These are phyloP conservation scores for Chascanopsetta lugubris DNA, from an alignment of 2,113 vertebrate species.

Conservation along the genomic window DNA sequence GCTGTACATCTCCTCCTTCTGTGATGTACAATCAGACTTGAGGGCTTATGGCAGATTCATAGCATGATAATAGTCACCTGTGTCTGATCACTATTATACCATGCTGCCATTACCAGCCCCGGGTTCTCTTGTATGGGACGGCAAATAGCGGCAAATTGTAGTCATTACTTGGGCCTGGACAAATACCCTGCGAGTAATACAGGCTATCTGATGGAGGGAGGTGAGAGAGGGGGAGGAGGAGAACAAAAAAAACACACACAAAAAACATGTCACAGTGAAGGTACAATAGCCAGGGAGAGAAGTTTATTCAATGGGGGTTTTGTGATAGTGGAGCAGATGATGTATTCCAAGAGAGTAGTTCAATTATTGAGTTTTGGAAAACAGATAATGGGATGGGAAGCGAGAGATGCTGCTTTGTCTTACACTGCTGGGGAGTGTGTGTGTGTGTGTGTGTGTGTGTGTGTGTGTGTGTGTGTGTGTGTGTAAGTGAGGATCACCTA, in stretches of 20 bases:
- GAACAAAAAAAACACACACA: conserved; percentile 2
- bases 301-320: conserved; percentile 65
- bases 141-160: conserved; percentile 71
- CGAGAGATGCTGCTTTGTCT: conserved; percentile 66
- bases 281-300: conserved; percentile 60
- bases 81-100: conserved; percentile 63
- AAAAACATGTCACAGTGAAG: conserved; percentile 49
- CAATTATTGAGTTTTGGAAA: conserved; percentile 78
- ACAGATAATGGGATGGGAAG: conserved; percentile 72
- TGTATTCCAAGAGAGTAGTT: conserved; percentile 72
- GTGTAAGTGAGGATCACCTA: conserved; percentile 67
- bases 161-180: conserved; percentile 68
- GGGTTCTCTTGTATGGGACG: conserved; percentile 56
- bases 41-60: conserved; percentile 65
- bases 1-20: conserved; percentile 11
- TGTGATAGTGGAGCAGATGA: conserved; percentile 61
- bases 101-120: conserved; percentile 63
- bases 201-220: conserved; percentile 44
- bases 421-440: conserved; percentile 32
- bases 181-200: conserved; percentile 63
- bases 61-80: conserved; percentile 66
- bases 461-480: conserved; percentile 33
- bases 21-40: conserved; percentile 52
- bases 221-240: background rate
- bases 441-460: conserved; percentile 22